Conservation (phyloP, 2,888 invertebrate species). For the Acleris literana region DNA sequence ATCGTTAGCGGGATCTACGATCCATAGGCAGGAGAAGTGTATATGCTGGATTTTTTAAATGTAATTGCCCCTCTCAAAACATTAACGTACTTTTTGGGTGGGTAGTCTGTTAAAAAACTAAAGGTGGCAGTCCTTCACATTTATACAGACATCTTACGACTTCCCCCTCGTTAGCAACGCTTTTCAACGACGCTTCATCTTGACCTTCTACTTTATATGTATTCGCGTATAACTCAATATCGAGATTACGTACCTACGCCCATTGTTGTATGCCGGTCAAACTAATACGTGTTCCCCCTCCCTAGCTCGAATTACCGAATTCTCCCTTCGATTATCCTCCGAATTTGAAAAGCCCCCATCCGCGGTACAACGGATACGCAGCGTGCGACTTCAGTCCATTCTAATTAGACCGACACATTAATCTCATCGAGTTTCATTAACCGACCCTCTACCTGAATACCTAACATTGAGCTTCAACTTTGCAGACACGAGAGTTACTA, state of each 20-base stretch:
- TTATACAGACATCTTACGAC: background rate
- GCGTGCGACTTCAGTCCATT: slow-evolving; percentile 61
- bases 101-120: too few relatives aligned
- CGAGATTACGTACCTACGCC: slow-evolving; percentile 19
- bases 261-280: slow-evolving; percentile 33
- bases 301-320: slow-evolving; percentile 34
- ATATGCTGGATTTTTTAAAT: too few relatives aligned
- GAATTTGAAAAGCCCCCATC: slow-evolving; percentile 39
- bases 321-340: slow-evolving; percentile 41
- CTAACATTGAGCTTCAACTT: slow-evolving; percentile 53
- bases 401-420: slow-evolving; percentile 68
- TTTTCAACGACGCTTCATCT: slow-evolving; percentile 2
- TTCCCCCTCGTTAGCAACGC: background rate
- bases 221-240: slow-evolving; percentile 5
- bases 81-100: too few relatives aligned
- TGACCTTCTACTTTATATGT: slow-evolving; percentile 13
- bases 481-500: slow-evolving; percentile 47
- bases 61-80: too few relatives aligned
- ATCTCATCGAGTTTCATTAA: slow-evolving; percentile 69
- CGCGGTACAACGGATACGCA: slow-evolving; percentile 42
- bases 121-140: too few relatives aligned
- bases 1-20: too few relatives aligned
- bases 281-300: slow-evolving; percentile 23
- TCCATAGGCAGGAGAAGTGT: too few relatives aligned
- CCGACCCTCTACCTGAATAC: slow-evolving; percentile 63